Base-by-base conservation (phyloP, 2,797 vertebrate species). In the Enteromius unitaeniatus region DNA sequence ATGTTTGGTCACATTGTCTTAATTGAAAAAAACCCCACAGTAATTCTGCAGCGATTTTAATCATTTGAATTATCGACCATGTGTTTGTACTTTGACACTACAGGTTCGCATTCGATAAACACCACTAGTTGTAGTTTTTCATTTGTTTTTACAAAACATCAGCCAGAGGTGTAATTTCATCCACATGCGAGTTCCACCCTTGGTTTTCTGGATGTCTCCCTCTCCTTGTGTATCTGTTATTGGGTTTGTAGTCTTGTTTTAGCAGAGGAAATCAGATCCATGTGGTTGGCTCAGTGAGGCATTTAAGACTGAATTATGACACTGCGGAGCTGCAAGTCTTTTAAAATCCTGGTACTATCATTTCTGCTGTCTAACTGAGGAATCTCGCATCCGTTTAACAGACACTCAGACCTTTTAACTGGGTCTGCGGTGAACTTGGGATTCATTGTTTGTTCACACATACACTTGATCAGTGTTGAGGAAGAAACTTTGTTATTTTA, bases 161-260 rank as follows among this genome's bases (percentile, higher is more conserved):
- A 51, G 9, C 6, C 45, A 19, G 55, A 74, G 42, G 28, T 74
- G 80, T 65, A 74, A 82, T 82, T 74, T 51, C 45, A 82, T 74
- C 58, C 80, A 74, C 28, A 74, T 82, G 69, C 4, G 70, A 60
- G 23, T 37, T 62, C 14, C 69, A 64, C 14, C 21, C 7, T 37
- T 64, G 26, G 55, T 37, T 34, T 76, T 76, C 7, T 67, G 53
- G 21, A 58, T 76, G 72, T 53, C 49, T 74, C 28, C 51, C 47
- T n/a, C 19, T 49, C 11, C 26, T 21, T 73, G 28, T 82, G 69
- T 64, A 21, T 82, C 28, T 65, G 80, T 51, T 82, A 82, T 74
- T 82, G 69, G 58, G n/a, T 74, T 82, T 74, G 80, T 26, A 60
- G 21, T 74, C 58, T 81, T 82, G 64, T 51, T 82, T 82, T 64